Evolutionary conservation across 2,113 vertebrate genomes (phyloP), one percentile per base, ranked within the genome.

Genomic region (Chaetodon trifascialis): DNA sequence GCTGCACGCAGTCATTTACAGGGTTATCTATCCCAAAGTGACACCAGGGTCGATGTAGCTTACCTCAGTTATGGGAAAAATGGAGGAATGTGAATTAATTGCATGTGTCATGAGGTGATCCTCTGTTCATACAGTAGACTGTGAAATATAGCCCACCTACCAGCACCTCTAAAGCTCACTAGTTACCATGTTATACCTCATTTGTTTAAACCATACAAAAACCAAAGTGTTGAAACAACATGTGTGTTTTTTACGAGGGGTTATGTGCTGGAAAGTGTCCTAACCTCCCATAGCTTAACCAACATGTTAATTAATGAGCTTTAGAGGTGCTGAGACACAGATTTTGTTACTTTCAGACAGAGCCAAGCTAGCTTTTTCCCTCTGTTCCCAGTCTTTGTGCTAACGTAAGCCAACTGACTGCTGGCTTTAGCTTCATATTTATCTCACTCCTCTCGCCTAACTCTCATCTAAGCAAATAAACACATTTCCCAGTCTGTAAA

Each of bases 61-160:
- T 47, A 77, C 71, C 47, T 79, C 40, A 67, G 40, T 68, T 47
- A 19, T 3, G 6, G 64, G 55, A 82, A 44, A 70, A 44, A 75
- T 25, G 44, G n/a, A 16, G n/a, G 21, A 38, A 54, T 83, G 38
- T 12, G 19, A 40, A 55, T 40, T 66, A 40, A 38, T 55, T 78
- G 36, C 47, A 25, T 25, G 9, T 19, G 54, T 0, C 38, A 12
- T 21, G 8, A 55, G 23, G 36, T 74, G 40, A 62, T 73, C 6
- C 7, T 72, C 10, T 36, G 11, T 12, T 44, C 14, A 46, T 17
- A 62, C 25, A 23, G 16, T 16, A 38, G 30, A 58, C 69, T 69
- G 38, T 55, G 15, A n/a, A 30, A 49, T 21, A 40, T 10, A 70
- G 9, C 30, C n/a, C 30, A 30, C 30, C 30, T 30, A 30, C n/a